These are phyloP conservation scores for Protodeltote pygarga DNA, from an alignment of 2,888 invertebrate genomes.

Conservation along the genomic window DNA sequence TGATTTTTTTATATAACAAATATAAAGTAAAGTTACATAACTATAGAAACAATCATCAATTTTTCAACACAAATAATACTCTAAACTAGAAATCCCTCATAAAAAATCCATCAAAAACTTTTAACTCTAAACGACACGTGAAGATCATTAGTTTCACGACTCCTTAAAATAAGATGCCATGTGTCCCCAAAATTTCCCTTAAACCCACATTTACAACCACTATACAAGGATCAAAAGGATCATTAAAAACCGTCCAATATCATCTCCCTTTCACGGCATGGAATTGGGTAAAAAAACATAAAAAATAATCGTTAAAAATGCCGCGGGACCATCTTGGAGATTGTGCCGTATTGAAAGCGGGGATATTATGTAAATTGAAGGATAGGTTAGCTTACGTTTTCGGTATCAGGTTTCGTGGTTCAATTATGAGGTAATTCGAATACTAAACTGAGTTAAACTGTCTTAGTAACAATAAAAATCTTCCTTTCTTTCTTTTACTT, in stretches of 20 bases:
- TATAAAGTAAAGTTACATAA: neutral
- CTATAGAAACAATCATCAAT: constrained; percentile 1
- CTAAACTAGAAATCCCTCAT: constrained; percentile 6
- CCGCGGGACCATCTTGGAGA: constrained; percentile 38
- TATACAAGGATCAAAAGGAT: constrained; percentile 72
- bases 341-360: constrained; percentile 32
- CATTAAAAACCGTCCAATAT: constrained; percentile 65
- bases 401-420: neutral
- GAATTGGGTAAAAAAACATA: constrained; percentile 37
- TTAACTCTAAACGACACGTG: constrained; percentile 28
- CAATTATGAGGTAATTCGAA: too few relatives aligned
- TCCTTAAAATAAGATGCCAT: constrained; percentile 42
- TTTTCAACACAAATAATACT: too few relatives aligned
- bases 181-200: constrained; percentile 49
- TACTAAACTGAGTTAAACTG: too few relatives aligned
- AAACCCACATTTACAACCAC: constrained; percentile 66
- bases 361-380: constrained; percentile 26
- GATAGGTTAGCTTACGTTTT: constrained; percentile 9
- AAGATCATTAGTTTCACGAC: constrained; percentile 36
- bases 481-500: too few relatives aligned
- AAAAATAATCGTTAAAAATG: constrained; percentile 37
- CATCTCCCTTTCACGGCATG: constrained; percentile 33
- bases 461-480: too few relatives aligned
- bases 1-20: too few relatives aligned
- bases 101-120: constrained; percentile 27